These are phyloP conservation scores for Cryptosula pallasiana DNA, from an alignment of 2,888 invertebrate species.

Conservation along the genomic window DNA sequence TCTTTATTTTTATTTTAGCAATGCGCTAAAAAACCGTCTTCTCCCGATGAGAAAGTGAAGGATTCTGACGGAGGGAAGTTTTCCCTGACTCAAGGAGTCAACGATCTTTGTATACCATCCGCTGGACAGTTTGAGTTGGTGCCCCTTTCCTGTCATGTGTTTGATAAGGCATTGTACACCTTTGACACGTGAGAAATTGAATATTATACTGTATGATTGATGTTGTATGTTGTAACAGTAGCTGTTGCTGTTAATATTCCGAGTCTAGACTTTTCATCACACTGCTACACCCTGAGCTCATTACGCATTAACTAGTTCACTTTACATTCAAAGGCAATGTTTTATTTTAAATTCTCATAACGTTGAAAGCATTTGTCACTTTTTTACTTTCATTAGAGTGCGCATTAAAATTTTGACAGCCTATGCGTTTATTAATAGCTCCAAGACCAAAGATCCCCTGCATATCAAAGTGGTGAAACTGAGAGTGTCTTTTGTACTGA, in stretches of 20 bases:
- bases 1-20: too few species aligned
- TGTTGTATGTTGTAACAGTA: too few species aligned
- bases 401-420: background rate
- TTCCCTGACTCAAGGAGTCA: constrained; percentile 62
- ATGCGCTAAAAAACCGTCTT: too few species aligned
- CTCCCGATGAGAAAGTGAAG: background rate
- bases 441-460: background rate
- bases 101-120: constrained; percentile 68
- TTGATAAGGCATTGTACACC: constrained; percentile 57
- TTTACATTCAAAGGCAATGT: background rate
- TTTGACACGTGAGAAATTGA: constrained; percentile 55
- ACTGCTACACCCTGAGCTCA: too few species aligned
- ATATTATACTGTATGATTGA: background rate
- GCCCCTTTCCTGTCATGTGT: constrained; percentile 77
- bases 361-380: too few species aligned
- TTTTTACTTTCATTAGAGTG: background rate
- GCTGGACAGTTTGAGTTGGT: constrained; percentile 55
- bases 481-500: background rate
- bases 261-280: too few species aligned
- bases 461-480: background rate
- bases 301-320: background rate
- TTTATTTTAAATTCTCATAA: background rate
- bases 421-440: too few species aligned
- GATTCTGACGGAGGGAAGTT: constrained; percentile 38
- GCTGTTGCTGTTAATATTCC: too few species aligned